Evolutionary conservation across 2,797 vertebrate species (phyloP).

Genomic region (Diglossa cyanea): DNA sequence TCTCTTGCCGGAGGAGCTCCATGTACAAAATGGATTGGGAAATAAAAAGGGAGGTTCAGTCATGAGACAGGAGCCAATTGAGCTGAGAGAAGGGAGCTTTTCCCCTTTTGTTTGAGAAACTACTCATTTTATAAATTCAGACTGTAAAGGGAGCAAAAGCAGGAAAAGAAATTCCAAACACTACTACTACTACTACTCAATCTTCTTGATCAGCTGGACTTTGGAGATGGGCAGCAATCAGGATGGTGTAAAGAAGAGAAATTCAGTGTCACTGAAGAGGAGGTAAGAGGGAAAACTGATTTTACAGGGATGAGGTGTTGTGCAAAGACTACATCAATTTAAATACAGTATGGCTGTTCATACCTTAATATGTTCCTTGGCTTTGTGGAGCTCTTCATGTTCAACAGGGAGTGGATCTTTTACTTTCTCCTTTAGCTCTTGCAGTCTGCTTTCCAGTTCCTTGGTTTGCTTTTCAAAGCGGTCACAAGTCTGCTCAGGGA

Average conservation of each 20-base stretch:
- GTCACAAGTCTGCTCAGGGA: slow-evolving; percentile 82
- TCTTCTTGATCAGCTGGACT: not conserved
- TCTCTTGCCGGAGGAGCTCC: not conserved
- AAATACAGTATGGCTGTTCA: not conserved
- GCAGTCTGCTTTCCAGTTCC: slow-evolving; percentile 72
- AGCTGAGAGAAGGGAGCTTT: not conserved
- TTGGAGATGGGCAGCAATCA: not conserved
- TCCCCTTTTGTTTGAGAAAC: not conserved
- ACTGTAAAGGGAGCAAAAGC: not conserved
- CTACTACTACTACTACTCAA: not conserved
- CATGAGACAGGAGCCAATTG: not conserved
- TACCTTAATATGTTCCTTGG: slow-evolving; percentile 81
- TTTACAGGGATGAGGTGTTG: not conserved
- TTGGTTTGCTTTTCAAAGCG: slow-evolving; percentile 77
- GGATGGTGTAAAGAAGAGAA: not conserved
- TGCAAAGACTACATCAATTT: not conserved
- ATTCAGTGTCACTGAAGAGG: not conserved
- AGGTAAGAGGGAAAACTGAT: not conserved
- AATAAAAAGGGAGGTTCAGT: not conserved
- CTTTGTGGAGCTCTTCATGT: slow-evolving; percentile 76
- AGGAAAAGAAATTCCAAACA: not conserved
- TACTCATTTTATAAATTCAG: not conserved
- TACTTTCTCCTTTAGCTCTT: slow-evolving; percentile 76
- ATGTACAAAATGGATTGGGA: not conserved
- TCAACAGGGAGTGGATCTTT: slow-evolving; percentile 78